Evolutionary conservation across 2,113 vertebrate species (phyloP).

Genomic region (Antidorcas marsupialis): DNA sequence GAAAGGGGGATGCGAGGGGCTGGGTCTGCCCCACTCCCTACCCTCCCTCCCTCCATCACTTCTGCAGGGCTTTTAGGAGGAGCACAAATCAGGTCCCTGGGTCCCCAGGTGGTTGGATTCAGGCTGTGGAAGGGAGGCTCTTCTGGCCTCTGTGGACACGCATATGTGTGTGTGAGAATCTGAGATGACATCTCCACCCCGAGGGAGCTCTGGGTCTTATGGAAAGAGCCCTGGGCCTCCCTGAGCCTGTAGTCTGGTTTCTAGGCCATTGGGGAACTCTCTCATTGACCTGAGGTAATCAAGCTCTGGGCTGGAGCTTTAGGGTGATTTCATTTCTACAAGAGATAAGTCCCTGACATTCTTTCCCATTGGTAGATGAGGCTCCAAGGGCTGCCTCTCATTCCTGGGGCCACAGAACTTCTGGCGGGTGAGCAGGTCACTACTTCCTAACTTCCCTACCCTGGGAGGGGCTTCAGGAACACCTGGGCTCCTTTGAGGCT

Average conservation of each 20-base stretch:
- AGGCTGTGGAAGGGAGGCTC: background rate
- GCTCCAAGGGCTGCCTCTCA: background rate
- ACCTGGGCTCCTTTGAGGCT: background rate
- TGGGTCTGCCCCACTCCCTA: background rate
- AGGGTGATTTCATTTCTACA: background rate
- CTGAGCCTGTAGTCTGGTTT: background rate
- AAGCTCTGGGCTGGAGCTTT: no score
- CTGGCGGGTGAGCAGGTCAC: background rate
- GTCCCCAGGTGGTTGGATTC: background rate
- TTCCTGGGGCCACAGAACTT: background rate
- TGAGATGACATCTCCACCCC: background rate
- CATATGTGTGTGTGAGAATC: background rate
- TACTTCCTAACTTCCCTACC: background rate
- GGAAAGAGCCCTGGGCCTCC: background rate
- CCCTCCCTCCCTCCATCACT: accelerated
- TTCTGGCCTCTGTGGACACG: background rate
- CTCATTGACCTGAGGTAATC: background rate
- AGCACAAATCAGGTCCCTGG: background rate
- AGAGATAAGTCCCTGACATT: background rate
- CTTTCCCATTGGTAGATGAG: background rate
- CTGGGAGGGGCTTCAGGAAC: background rate
- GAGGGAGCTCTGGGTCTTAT: background rate
- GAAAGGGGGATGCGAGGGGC: background rate
- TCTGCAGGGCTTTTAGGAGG: background rate
- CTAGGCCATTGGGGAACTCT: background rate